A percentile compares a stretch with the other conserved stretches of the same genome.
Evolutionary conservation across 2,888 invertebrate species (phyloP).

Genomic region (Tenthredo livida): DNA sequence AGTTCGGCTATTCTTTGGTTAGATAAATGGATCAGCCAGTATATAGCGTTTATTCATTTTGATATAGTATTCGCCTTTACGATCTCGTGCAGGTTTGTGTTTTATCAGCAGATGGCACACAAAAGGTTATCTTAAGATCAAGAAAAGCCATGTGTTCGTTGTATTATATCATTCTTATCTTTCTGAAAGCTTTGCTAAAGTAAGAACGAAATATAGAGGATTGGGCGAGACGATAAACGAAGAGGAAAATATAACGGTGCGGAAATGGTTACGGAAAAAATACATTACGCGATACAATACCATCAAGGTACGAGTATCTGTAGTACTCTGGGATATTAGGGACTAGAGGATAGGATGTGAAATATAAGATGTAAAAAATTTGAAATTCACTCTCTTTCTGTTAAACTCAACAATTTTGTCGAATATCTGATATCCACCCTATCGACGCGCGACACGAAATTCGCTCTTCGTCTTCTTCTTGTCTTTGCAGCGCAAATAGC

Average conservation of each 20-base stretch:
- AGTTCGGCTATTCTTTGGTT: neutral
- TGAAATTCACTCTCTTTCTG: neutral
- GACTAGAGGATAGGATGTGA: neutral
- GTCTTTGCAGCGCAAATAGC: neutral
- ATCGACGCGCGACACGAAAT: neutral
- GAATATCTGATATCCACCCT: neutral
- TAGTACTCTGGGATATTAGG: neutral
- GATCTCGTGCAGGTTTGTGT: slow-evolving; percentile 8
- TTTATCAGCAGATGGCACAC: slow-evolving; percentile 27
- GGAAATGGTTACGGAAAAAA: slow-evolving; percentile 26
- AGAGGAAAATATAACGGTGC: neutral
- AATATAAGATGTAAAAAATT: neutral
- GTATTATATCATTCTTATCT: slow-evolving; percentile 42
- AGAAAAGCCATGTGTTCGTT: slow-evolving; percentile 44
- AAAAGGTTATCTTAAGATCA: slow-evolving; percentile 15
- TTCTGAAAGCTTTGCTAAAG: slow-evolving; percentile 22
- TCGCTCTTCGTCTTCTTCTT: neutral
- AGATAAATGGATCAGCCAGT: neutral
- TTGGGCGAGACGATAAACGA: slow-evolving; percentile 7
- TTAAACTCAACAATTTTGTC: neutral
- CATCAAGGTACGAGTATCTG: neutral
- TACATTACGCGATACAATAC: slow-evolving; percentile 18
- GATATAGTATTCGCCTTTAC: slow-evolving; percentile 17
- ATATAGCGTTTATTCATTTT: neutral
- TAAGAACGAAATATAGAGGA: neutral